Evolutionary conservation across 1,140 invertebrate genomes (phyloP).

Genomic region (Conopomorpha cramerella): DNA sequence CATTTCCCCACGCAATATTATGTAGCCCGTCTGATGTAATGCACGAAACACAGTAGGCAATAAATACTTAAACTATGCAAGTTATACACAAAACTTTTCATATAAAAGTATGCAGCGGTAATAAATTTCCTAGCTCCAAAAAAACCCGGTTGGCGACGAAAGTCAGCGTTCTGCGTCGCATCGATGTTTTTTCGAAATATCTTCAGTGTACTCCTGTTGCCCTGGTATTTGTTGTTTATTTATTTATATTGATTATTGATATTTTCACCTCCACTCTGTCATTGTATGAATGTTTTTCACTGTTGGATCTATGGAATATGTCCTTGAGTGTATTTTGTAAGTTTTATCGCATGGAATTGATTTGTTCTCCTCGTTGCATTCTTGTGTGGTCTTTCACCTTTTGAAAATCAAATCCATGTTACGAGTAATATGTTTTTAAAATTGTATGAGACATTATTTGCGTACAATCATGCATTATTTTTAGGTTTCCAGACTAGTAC

Average conservation of each 20-base stretch:
- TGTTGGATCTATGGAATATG: too few relatives aligned
- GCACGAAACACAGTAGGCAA: too few relatives aligned
- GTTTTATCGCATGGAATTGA: neutral
- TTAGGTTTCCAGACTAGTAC: neutral
- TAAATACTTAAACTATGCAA: neutral
- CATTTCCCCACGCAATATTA: too few relatives aligned
- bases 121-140: neutral
- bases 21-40: too few relatives aligned
- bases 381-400: neutral
- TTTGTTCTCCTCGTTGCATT: neutral
- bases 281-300: too few relatives aligned
- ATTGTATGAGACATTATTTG: too few relatives aligned
- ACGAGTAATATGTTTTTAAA: neutral
- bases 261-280: slow-evolving; percentile 36
- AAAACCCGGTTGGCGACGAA: neutral
- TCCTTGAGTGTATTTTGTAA: neutral
- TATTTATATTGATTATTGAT: slow-evolving; percentile 33
- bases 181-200: neutral
- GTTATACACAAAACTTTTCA: neutral
- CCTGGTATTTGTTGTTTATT: slow-evolving; percentile 48
- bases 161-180: neutral
- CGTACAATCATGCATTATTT: too few relatives aligned
- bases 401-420: neutral
- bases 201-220: slow-evolving; percentile 2
- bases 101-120: neutral